A percentile compares a stretch with the other conserved stretches of the same genome.
phyloP scores from a whole-genome alignment of 2,797 vertebrate species.

The Benthosema pterotum region DNA sequence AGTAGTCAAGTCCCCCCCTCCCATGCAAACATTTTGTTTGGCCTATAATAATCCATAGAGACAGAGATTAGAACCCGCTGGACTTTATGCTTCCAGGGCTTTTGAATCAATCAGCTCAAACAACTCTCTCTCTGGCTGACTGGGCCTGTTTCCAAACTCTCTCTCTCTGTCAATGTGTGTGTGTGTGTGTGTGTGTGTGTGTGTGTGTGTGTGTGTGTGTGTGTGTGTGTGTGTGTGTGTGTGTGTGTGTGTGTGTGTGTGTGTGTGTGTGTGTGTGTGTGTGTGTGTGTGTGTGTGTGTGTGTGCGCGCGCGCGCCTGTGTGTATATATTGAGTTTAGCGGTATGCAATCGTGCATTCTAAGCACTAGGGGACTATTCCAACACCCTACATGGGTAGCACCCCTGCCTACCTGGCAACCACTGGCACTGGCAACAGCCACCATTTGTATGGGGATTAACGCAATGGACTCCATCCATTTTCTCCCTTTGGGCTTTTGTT shows the following conservation, averaged over 20 bases:
- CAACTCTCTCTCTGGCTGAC: neutral
- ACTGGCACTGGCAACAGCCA: too few relatives aligned
- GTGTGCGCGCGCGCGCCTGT: too few relatives aligned
- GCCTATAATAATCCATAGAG: neutral
- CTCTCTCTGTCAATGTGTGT: too few relatives aligned
- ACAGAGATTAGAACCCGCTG: neutral
- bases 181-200: neutral
- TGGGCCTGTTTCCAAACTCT: constrained; percentile 23
- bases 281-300: neutral
- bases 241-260: neutral
- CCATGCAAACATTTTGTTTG: neutral
- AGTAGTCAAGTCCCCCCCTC: neutral
- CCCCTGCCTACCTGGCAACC: too few relatives aligned
- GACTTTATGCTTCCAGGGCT: neutral
- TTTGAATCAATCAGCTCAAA: constrained; percentile 3
- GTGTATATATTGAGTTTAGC: constrained; percentile 1
- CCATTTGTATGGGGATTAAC: too few relatives aligned
- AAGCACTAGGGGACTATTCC: neutral
- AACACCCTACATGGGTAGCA: too few relatives aligned
- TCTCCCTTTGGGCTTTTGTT: too few relatives aligned
- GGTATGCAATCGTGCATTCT: neutral
- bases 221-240: neutral
- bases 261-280: constrained; percentile 11
- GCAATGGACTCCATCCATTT: too few relatives aligned
- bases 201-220: neutral